Conservation (phyloP, 2,113 vertebrate genomes). For the Australoheros scitulus region DNA sequence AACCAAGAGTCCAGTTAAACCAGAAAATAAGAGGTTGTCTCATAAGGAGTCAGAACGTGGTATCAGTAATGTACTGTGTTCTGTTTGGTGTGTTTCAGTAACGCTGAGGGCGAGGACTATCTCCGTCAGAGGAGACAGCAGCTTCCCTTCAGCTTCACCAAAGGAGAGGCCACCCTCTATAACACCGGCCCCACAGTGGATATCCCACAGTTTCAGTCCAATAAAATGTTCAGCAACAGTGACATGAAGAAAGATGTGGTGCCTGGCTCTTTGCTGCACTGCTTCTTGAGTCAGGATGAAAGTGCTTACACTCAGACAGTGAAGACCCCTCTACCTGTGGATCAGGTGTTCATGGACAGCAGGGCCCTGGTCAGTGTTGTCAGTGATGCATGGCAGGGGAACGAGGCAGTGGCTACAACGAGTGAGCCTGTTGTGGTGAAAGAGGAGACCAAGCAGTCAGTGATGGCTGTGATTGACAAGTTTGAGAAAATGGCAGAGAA, state of each 20-base stretch:
- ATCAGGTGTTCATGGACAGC: slow-evolving; percentile 75
- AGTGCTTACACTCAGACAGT: slow-evolving; percentile 38
- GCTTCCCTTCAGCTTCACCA: slow-evolving; percentile 82
- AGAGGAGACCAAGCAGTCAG: slow-evolving; percentile 63
- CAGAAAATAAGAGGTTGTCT: not conserved
- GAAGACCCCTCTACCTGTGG: slow-evolving; percentile 63
- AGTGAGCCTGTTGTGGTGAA: slow-evolving; percentile 12
- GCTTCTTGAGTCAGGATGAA: slow-evolving; percentile 79
- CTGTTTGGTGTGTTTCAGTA: slow-evolving; percentile 61
- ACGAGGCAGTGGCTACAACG: fast-evolving
- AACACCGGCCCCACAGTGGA: slow-evolving; percentile 68
- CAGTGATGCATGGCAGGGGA: slow-evolving; percentile 34
- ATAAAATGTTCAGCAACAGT: slow-evolving; percentile 34
- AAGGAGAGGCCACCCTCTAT: slow-evolving; percentile 83
- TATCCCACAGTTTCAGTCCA: slow-evolving; percentile 45
- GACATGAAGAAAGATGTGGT: not conserved
- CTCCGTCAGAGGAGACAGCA: slow-evolving; percentile 76
- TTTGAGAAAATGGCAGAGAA: slow-evolving; percentile 59
- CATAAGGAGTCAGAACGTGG: not conserved
- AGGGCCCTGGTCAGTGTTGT: slow-evolving; percentile 68
- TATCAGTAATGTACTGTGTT: not conserved
- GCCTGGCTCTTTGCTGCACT: slow-evolving; percentile 77
- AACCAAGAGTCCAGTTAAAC: not conserved
- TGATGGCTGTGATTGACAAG: slow-evolving; percentile 61
- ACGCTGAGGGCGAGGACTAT: slow-evolving; percentile 84